These are phyloP conservation scores for Drosophila gunungcola DNA, from an alignment of 1,140 invertebrate genomes.

Conservation along the genomic window DNA sequence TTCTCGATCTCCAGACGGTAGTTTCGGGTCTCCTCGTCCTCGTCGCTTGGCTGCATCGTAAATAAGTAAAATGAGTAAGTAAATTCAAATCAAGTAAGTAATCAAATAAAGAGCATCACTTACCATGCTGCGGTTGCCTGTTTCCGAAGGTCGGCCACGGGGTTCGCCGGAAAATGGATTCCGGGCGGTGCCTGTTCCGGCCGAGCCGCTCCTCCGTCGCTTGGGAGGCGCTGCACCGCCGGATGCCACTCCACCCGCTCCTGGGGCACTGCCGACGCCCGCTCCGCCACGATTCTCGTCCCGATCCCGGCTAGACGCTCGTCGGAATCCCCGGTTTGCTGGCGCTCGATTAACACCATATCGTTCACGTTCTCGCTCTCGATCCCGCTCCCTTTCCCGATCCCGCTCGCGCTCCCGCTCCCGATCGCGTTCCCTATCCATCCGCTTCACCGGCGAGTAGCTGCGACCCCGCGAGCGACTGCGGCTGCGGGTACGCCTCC, in stretches of 20 bases:
- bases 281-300: slow-evolving; percentile 58
- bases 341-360: slow-evolving; percentile 36
- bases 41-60: slow-evolving; percentile 84
- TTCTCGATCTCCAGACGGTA: slow-evolving; percentile 89
- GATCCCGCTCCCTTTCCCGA: slow-evolving; percentile 66
- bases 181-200: slow-evolving; percentile 20
- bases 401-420: slow-evolving; percentile 69
- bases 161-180: slow-evolving; percentile 72
- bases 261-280: slow-evolving; percentile 16
- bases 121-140: slow-evolving; percentile 61
- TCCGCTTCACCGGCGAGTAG: slow-evolving; percentile 76
- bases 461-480: slow-evolving; percentile 79
- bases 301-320: slow-evolving; percentile 53
- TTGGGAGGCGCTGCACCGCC: slow-evolving; percentile 50
- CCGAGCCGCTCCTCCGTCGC: slow-evolving; percentile 76
- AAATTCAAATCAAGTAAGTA: too few relatives aligned
- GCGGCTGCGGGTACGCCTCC: slow-evolving; percentile 67
- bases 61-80: background rate
- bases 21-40: slow-evolving; percentile 88
- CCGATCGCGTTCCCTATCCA: slow-evolving; percentile 53
- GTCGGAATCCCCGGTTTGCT: slow-evolving; percentile 49
- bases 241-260: slow-evolving; percentile 12
- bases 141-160: slow-evolving; percentile 45
- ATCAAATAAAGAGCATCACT: slow-evolving; percentile 8
- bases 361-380: slow-evolving; percentile 67